These are phyloP conservation scores for Zaprionus africanus DNA, from an alignment of 1,140 invertebrate genomes.

Conservation along the genomic window DNA sequence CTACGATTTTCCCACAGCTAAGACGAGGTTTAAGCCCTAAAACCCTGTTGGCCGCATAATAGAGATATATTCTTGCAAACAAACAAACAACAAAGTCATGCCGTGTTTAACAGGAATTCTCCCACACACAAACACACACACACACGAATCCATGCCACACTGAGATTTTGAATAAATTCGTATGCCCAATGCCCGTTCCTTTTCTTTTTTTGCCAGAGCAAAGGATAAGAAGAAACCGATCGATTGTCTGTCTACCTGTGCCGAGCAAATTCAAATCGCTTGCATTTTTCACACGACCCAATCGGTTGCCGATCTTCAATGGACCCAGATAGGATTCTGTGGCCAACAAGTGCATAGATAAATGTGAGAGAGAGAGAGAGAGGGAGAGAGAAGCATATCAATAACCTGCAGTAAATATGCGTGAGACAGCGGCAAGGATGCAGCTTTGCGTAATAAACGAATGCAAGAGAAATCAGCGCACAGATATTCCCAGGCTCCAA, in stretches of 20 bases:
- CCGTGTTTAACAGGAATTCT: conserved; percentile 73
- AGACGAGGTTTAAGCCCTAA: conserved; percentile 37
- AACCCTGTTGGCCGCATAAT: conserved; percentile 49
- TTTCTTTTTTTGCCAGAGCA: conserved; percentile 67
- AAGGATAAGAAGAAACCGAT: conserved; percentile 61
- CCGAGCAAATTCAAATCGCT: conserved; percentile 69
- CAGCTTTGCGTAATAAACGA: conserved; percentile 64
- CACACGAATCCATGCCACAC: not conserved
- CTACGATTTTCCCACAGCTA: conserved; percentile 67
- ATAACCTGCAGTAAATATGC: conserved; percentile 53
- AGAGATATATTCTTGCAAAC: conserved; percentile 60
- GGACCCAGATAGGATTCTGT: conserved; percentile 48
- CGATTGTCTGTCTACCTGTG: conserved; percentile 60
- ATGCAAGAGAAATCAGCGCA: conserved; percentile 27
- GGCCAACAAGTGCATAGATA: conserved; percentile 71
- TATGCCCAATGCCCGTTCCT: conserved; percentile 62
- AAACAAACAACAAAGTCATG: conserved; percentile 76
- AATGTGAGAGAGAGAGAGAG: not conserved
- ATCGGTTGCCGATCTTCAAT: conserved; percentile 45
- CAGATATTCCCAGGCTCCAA: conserved; percentile 56
- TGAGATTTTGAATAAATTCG: conserved; percentile 58
- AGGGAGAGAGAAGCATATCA: conserved; percentile 17
- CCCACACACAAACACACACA: conserved; percentile 57
- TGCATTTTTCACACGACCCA: conserved; percentile 73
- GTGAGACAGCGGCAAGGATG: conserved; percentile 60